These are phyloP conservation scores for Acanthis flammea DNA, from an alignment of 2,797 vertebrate genomes.

Conservation along the genomic window DNA sequence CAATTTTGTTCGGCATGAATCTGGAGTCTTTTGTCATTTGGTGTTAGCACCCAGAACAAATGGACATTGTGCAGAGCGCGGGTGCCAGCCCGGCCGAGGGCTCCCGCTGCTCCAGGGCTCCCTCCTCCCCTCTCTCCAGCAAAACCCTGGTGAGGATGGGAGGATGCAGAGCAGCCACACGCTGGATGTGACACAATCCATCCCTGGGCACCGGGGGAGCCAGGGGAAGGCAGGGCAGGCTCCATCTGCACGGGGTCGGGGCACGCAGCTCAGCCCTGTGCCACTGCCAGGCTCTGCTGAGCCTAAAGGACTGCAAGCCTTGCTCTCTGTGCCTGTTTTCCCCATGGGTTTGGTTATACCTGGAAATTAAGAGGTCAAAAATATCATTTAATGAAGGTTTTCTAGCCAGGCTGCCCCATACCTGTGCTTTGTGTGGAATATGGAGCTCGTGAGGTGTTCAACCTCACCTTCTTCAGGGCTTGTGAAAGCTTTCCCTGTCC, in stretches of 20 bases:
- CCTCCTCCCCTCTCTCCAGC: neutral
- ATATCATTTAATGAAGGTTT: fast-evolving
- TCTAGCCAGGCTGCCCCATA: neutral
- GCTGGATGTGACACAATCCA: neutral
- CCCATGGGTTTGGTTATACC: fast-evolving
- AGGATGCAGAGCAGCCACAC: neutral
- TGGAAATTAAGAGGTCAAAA: neutral
- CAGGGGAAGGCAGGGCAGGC: neutral
- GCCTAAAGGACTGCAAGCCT: neutral
- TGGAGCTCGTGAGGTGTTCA: neutral
- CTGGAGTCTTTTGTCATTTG: neutral
- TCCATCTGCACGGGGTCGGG: neutral
- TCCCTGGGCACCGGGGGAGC: neutral
- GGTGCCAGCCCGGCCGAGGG: neutral
- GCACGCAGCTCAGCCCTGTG: fast-evolving
- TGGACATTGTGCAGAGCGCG: neutral
- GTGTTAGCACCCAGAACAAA: constrained; percentile 35
- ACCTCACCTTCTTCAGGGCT: neutral
- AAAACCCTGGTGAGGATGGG: neutral
- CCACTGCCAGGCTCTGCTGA: neutral
- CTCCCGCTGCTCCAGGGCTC: neutral
- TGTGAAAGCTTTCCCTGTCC: neutral
- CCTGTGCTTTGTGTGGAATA: neutral
- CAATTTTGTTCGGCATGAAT: neutral
- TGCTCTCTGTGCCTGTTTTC: neutral